Evolutionary conservation across 1,140 invertebrate species (phyloP).

Genomic region (Drosophila albomicans): DNA sequence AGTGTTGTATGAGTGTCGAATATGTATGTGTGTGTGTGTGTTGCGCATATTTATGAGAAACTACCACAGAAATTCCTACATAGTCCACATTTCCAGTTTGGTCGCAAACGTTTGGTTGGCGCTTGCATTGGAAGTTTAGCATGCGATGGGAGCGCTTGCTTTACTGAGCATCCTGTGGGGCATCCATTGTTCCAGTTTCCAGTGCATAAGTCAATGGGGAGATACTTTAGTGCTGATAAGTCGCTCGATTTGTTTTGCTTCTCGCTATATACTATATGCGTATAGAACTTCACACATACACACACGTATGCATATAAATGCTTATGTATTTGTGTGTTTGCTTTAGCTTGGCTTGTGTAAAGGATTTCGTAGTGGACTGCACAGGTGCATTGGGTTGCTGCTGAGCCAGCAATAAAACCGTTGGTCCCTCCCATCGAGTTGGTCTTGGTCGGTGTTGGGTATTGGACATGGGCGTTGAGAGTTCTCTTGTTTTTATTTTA

Average conservation of each 20-base stretch:
- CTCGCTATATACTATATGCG: neutral
- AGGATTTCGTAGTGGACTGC: slow-evolving; percentile 67
- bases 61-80: slow-evolving; percentile 75
- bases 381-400: slow-evolving; percentile 67
- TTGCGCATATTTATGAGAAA: slow-evolving; percentile 77
- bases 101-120: slow-evolving; percentile 65
- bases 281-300: slow-evolving; percentile 37
- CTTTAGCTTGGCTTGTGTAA: slow-evolving; percentile 62
- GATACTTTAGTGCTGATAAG: slow-evolving; percentile 80
- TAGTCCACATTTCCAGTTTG: slow-evolving; percentile 68
- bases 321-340: slow-evolving; percentile 64
- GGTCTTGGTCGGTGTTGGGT: slow-evolving; percentile 11
- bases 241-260: slow-evolving; percentile 79
- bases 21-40: slow-evolving; percentile 45
- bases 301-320: neutral
- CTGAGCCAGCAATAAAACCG: slow-evolving; percentile 66
- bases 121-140: slow-evolving; percentile 51
- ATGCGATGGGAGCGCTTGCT: neutral
- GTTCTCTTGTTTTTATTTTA: slow-evolving; percentile 71
- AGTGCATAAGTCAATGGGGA: slow-evolving; percentile 80
- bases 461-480: slow-evolving; percentile 50
- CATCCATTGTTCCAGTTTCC: slow-evolving; percentile 79
- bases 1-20: slow-evolving; percentile 45
- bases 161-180: slow-evolving; percentile 38
- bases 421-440: slow-evolving; percentile 26